Conservation (phyloP, 2,888 invertebrate genomes). For the Nyleta sp. region DNA sequence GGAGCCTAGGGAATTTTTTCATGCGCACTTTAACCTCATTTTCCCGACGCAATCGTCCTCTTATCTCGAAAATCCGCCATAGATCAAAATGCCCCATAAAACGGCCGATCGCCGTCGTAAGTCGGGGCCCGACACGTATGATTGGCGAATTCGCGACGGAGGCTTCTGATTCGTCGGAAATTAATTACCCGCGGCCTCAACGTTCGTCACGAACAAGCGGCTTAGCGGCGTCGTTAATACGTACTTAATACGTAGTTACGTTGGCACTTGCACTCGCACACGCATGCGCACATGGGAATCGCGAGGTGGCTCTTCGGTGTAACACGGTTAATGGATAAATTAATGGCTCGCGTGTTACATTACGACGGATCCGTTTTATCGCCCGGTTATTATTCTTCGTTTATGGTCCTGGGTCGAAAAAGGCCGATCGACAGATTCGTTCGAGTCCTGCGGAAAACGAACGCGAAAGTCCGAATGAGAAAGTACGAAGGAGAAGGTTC, state of each 20-base stretch:
- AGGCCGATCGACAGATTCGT: slow-evolving; percentile 39
- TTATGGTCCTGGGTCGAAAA: slow-evolving; percentile 34
- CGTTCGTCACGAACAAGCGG: slow-evolving; percentile 63
- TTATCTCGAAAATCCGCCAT: slow-evolving; percentile 4
- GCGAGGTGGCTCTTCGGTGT: slow-evolving; percentile 56
- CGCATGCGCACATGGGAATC: slow-evolving; percentile 32
- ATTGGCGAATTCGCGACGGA: slow-evolving; percentile 66
- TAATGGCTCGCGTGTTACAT: slow-evolving; percentile 69
- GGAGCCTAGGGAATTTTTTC: too few relatives aligned
- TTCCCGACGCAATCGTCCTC: not conserved
- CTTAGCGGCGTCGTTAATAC: slow-evolving; percentile 65
- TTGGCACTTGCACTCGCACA: slow-evolving; percentile 43
- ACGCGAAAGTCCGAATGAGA: too few relatives aligned
- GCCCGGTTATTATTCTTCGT: slow-evolving; percentile 64
- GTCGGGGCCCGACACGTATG: slow-evolving; percentile 2
- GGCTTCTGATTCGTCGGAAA: slow-evolving; percentile 69
- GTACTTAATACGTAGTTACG: slow-evolving; percentile 64
- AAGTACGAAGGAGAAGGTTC: too few relatives aligned
- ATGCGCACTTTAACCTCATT: too few relatives aligned
- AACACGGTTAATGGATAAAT: slow-evolving; percentile 69
- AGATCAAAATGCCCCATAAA: slow-evolving; percentile 14
- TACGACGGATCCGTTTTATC: slow-evolving; percentile 65
- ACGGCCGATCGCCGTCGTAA: slow-evolving; percentile 4
- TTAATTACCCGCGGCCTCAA: slow-evolving; percentile 70
- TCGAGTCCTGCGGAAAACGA: slow-evolving; percentile 10